Conservation (phyloP, 2,113 vertebrate genomes). For the Penelope pileata region DNA sequence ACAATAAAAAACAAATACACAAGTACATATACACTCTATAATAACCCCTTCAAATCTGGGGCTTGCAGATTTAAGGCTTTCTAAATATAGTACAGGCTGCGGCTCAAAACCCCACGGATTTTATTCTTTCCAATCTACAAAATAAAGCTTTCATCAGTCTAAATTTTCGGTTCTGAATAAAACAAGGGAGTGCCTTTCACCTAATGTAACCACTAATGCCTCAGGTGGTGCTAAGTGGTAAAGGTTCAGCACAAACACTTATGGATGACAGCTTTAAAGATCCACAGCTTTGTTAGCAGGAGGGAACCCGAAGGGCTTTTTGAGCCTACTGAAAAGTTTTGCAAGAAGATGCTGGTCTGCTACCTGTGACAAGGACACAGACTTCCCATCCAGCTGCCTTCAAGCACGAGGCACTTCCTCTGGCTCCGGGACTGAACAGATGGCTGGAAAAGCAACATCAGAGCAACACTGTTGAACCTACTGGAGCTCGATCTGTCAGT, state of each 20-base stretch:
- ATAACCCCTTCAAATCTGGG: slow-evolving; percentile 22
- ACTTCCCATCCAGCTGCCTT: not conserved
- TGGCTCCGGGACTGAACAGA: no score
- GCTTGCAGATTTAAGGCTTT: slow-evolving; percentile 39
- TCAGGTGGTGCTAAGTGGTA: not conserved
- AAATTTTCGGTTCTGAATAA: slow-evolving; percentile 21
- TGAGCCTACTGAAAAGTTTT: not conserved
- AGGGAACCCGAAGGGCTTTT: not conserved
- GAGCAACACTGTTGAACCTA: not conserved
- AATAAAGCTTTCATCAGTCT: slow-evolving; percentile 70
- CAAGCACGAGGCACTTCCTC: not conserved
- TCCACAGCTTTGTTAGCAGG: not conserved
- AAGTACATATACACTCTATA: slow-evolving; percentile 19
- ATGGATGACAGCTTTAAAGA: not conserved
- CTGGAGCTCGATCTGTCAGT: not conserved
- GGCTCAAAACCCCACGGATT: slow-evolving; percentile 54
- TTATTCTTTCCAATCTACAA: slow-evolving; percentile 36
- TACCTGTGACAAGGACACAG: not conserved
- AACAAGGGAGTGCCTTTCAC: not conserved
- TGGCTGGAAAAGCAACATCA: not conserved
- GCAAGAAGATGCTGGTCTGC: not conserved
- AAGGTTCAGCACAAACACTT: not conserved
- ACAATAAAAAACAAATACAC: slow-evolving; percentile 43
- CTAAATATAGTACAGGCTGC: slow-evolving; percentile 71
- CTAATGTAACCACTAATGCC: not conserved